Evolutionary conservation across 2,888 invertebrate genomes (phyloP), one percentile per base, ranked within the genome.

Genomic region (Drosophila fungiperda): DNA sequence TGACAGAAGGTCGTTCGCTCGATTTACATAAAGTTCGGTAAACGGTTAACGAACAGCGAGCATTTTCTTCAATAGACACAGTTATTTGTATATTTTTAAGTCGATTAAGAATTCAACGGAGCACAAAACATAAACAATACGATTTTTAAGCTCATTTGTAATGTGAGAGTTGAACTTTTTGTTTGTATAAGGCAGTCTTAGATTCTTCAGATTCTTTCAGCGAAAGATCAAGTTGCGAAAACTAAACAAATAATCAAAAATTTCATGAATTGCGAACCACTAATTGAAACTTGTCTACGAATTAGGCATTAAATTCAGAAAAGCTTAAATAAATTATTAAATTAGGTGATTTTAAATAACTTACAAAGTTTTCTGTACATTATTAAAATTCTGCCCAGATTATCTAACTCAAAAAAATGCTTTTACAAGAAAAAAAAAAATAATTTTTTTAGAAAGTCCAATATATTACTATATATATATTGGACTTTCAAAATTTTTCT

Each of bases 1-100:
- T 78, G 76, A 79, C 78, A 78, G 80, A 78, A 78, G 78, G 80
- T 78, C 80, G 80, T 54, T 79, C 60, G 57, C 61, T 70, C 54
- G 23, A 79, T 79, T 78, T 77, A 74, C 78, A 77, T 73, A 78
- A 73, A 50, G 54, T 60, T 57, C 38, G 50, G 8, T 23, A n/a
- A 38, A n/a, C 33, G 20, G 17, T 17, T 15, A 54, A 35, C 48
- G 40, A 42, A 40, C 20, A 32, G 59, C 42, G 29, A 17, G 29
- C 36, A 50, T 40, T 50, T 20, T 17, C 40, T 12, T 38, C 54
- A 38, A 9, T 7, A 7, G 17, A 54, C 36, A n/a, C 7, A 17
- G 17, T 23, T 26, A 32, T 17, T 36, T 36, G 20, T 35, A 8
- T 48, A 35, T 35, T 29, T 54, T 5, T 7, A 11, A 26, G 55